phyloP scores from a whole-genome alignment of 2,797 vertebrate genomes.

The Euphonia xanthogaster region DNA sequence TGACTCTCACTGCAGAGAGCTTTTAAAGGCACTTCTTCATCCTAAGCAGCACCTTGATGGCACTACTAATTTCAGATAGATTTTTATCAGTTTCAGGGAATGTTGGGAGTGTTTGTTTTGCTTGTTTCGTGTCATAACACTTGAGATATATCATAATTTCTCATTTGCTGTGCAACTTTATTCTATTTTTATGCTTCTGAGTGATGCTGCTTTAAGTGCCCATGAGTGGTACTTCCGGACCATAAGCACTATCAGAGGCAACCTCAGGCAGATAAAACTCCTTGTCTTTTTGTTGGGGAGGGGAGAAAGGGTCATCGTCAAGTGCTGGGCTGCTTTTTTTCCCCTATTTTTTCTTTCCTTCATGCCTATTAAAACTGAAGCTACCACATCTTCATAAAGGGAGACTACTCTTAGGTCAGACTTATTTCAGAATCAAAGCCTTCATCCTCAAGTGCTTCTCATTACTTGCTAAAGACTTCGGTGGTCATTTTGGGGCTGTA shows the following conservation, averaged over 20 bases:
- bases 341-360: not conserved
- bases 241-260: conserved; percentile 67
- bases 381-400: conserved; percentile 42
- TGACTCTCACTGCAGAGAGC: not conserved
- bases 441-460: conserved; percentile 73
- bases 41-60: conserved; percentile 63
- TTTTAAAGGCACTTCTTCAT: conserved; percentile 16
- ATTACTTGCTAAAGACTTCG: conserved; percentile 55
- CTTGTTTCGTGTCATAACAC: conserved; percentile 50
- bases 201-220: conserved; percentile 76
- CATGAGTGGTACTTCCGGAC: conserved; percentile 79
- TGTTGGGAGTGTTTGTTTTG: conserved; percentile 20
- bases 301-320: conserved; percentile 70
- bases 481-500: conserved; percentile 69
- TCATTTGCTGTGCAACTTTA: conserved; percentile 78
- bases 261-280: conserved; percentile 79
- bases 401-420: conserved; percentile 71
- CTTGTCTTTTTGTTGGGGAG: conserved; percentile 69
- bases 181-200: conserved; percentile 81
- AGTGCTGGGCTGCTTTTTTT: conserved; percentile 20
- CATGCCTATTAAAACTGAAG: conserved; percentile 68
- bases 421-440: conserved; percentile 76
- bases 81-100: conserved; percentile 31
- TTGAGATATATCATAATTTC: conserved; percentile 77
- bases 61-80: conserved; percentile 4